Percentiles rank a stretch among this genome's conserved stretches.
phyloP scores from a whole-genome alignment of 1,140 invertebrate genomes.

The Lepidostoma basale region DNA sequence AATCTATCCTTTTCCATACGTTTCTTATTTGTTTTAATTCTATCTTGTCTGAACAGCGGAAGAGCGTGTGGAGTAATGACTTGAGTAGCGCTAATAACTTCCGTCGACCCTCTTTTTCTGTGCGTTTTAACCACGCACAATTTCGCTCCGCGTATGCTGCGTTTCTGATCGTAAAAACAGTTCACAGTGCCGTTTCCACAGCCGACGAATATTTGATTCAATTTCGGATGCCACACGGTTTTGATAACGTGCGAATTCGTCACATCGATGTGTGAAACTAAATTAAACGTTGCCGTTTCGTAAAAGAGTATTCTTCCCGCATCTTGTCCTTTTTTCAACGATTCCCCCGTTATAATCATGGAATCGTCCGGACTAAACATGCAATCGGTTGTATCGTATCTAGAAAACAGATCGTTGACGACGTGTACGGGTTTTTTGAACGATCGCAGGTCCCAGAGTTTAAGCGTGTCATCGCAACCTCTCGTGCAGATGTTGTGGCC shows the following conservation, averaged over 20 bases:
- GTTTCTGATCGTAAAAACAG: slow-evolving; percentile 87
- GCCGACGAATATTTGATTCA: slow-evolving; percentile 95
- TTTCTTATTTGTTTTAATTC: slow-evolving; percentile 87
- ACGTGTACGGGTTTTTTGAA: slow-evolving; percentile 80
- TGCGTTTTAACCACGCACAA: slow-evolving; percentile 85
- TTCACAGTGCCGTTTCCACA: slow-evolving; percentile 91
- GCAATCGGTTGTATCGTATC: slow-evolving; percentile 91
- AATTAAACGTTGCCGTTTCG: slow-evolving; percentile 77
- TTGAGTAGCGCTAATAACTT: slow-evolving; percentile 88
- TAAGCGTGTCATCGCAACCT: slow-evolving; percentile 91
- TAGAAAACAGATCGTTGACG: slow-evolving; percentile 76
- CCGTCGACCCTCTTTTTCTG: slow-evolving; percentile 78
- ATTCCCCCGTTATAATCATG: slow-evolving; percentile 87
- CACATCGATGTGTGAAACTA: slow-evolving; percentile 76
- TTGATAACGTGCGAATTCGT: slow-evolving; percentile 86
- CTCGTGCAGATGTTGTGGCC: slow-evolving; percentile 81
- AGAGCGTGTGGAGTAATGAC: slow-evolving; percentile 98
- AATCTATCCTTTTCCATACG: slow-evolving; percentile 90
- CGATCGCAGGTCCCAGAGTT: slow-evolving; percentile 91
- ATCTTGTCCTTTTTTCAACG: slow-evolving; percentile 72
- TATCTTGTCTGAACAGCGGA: slow-evolving; percentile 93
- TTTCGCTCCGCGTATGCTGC: slow-evolving; percentile 88
- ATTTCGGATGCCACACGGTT: slow-evolving; percentile 92
- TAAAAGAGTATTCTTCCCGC: slow-evolving; percentile 83
- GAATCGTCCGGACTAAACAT: slow-evolving; percentile 93